Evolutionary conservation across 2,888 invertebrate genomes (phyloP), one percentile per base, ranked within the genome.

Genomic region (Pandemis cinnamomeana): DNA sequence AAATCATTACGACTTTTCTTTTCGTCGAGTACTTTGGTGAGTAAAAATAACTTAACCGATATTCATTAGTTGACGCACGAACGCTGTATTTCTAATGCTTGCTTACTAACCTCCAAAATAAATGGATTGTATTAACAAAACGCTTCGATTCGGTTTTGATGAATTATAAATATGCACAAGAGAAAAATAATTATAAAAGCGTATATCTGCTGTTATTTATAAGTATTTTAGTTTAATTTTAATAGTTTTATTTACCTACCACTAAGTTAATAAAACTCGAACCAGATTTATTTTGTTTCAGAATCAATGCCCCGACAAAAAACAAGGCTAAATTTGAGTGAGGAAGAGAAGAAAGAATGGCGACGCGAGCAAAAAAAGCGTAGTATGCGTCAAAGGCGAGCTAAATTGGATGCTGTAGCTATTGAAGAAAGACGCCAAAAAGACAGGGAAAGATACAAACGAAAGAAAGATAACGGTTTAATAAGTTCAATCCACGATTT

Each of bases 401-500:
- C 53, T 15, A 53, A n/a, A 5, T 15, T 53, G 11, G 53, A 53
- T 15, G 53, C 15, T 53, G 53, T 15, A 7, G 53, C 53, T 53
- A 53, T 53, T 15, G 53, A 53, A 7, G 53, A 53, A 15, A 10
- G 53, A 53, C 53, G 53, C 6, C n/a, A 53, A 53, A 53, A 53
- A 53, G 53, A 53, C 15, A 53, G 53, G 11, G 46, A 64, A 64
- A 13, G 64, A 42, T 64, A 53, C 15, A 15, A 53, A 53, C 53
- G 53, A 5, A 53, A 53, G 53, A 53, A 53, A 15, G 53, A 53
- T 7, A 53, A 15, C 15, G 53, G 53, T 53, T 53, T 53, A 15
- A 53, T 53, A 6, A 53, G 1, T 13, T 7, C 53, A 53, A 53
- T 53, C 53, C n/a, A 53, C n/a, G 53, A 53, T 15, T 15, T 53